A percentile compares a stretch with the other conserved stretches of the same genome.
These are phyloP conservation scores for Gerosis bhagava DNA, from an alignment of 2,888 invertebrate genomes.

Conservation along the genomic window DNA sequence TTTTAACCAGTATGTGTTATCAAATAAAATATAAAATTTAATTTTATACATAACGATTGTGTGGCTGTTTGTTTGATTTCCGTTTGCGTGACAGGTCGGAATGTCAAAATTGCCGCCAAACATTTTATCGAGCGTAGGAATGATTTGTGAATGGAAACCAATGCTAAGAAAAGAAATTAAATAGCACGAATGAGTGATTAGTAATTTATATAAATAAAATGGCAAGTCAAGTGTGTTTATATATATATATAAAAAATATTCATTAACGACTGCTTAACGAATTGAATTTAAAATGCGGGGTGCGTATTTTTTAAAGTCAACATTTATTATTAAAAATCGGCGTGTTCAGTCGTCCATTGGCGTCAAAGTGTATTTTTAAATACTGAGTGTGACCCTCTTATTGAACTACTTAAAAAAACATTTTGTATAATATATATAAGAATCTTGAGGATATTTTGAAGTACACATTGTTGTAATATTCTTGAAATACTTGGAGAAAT, in stretches of 20 bases:
- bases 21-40: too few species aligned
- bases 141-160: too few species aligned
- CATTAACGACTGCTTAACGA: conserved; percentile 1
- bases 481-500: too few species aligned
- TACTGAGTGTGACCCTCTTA: conserved; percentile 13
- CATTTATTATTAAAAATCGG: conserved; percentile 5
- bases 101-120: too few species aligned
- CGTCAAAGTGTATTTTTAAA: conserved; percentile 17
- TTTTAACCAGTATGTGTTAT: too few species aligned
- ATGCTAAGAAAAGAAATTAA: too few species aligned
- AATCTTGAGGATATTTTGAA: too few species aligned
- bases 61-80: conserved; percentile 4
- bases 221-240: too few species aligned
- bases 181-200: too few species aligned
- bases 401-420: conserved; percentile 3
- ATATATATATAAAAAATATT: neutral
- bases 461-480: too few species aligned
- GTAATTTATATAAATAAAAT: neutral
- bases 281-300: conserved; percentile 14
- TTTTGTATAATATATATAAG: conserved; percentile 2
- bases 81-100: too few species aligned
- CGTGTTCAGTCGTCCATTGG: conserved; percentile 19
- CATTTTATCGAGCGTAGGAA: too few species aligned
- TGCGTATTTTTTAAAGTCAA: conserved; percentile 2
- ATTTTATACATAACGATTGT: conserved; percentile 13